These are phyloP conservation scores for Micromussa lordhowensis DNA, from an alignment of 92 coral and sea anemone genomes.

Conservation along the genomic window DNA sequence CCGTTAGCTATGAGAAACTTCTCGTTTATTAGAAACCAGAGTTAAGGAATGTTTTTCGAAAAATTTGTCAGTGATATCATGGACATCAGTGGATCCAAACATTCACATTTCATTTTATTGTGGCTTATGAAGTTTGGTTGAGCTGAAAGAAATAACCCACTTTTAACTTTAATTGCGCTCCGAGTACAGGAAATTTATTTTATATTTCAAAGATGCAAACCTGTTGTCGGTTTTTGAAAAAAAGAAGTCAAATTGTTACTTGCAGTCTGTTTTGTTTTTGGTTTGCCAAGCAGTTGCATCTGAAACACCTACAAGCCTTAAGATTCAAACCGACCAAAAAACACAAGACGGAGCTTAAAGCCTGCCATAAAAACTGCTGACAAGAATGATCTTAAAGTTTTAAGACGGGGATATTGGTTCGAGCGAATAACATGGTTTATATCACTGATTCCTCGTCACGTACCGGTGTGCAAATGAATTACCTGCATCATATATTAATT, in stretches of 20 bases:
- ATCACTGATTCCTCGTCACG: constrained; percentile 9
- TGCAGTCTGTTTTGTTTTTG: not conserved
- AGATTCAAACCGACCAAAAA: not conserved
- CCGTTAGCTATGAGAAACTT: too few species aligned
- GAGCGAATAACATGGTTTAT: not conserved
- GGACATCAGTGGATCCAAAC: too few species aligned
- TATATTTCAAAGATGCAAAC: not conserved
- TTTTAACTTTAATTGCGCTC: too few species aligned
- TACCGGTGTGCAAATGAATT: not conserved
- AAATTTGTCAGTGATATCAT: too few species aligned
- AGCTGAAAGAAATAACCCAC: too few species aligned
- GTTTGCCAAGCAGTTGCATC: not conserved
- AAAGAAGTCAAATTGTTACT: not conserved
- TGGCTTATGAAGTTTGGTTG: too few species aligned
- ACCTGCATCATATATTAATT: not conserved
- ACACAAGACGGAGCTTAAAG: not conserved
- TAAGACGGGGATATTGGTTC: constrained; percentile 13
- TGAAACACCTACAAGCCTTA: not conserved
- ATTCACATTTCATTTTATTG: too few species aligned
- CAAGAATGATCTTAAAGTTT: not conserved
- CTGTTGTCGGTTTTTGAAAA: not conserved
- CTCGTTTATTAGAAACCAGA: too few species aligned
- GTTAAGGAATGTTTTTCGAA: too few species aligned
- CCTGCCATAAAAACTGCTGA: not conserved
- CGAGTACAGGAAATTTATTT: too few species aligned